Conservation (phyloP, 92 coral and sea anemone genomes). For the Bergia sp. region DNA sequence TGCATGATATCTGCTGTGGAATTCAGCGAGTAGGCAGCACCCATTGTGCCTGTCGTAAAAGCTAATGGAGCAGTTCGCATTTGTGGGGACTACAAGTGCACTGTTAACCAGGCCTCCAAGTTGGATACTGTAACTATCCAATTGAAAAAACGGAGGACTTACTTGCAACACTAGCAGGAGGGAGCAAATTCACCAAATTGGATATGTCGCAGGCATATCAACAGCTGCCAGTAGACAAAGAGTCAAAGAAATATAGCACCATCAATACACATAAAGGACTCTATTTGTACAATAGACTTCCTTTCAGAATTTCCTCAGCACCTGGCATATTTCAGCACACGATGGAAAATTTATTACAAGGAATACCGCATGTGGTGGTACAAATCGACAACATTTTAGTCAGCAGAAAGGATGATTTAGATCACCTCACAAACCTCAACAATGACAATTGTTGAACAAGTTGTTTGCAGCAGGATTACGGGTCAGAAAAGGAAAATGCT, state of each 20-base stretch:
- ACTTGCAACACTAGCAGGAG: slow-evolving; percentile 53
- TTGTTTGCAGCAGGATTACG: too few species aligned
- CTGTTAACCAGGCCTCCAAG: slow-evolving; percentile 48
- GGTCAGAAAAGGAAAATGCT: too few species aligned
- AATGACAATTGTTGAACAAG: too few species aligned
- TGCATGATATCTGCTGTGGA: slow-evolving; percentile 55
- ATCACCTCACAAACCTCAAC: too few species aligned
- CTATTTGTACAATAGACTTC: slow-evolving; percentile 54
- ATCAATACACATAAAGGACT: slow-evolving; percentile 61
- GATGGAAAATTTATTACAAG: too few species aligned
- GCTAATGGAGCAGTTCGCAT: slow-evolving; percentile 41
- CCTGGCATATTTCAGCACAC: too few species aligned
- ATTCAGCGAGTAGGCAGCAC: slow-evolving; percentile 61
- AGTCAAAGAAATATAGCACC: slow-evolving; percentile 51
- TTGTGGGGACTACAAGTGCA: slow-evolving; percentile 24
- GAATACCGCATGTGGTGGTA: too few species aligned
- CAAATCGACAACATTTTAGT: too few species aligned
- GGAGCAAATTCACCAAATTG: slow-evolving; percentile 51
- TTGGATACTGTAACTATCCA: slow-evolving; percentile 59
- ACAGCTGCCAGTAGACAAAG: slow-evolving; percentile 53
- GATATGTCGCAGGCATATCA: slow-evolving; percentile 67
- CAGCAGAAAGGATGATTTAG: too few species aligned
- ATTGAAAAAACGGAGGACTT: slow-evolving; percentile 62
- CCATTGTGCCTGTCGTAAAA: slow-evolving; percentile 56
- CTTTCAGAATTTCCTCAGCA: too few species aligned